A percentile compares a stretch with the other conserved stretches of the same genome.
Conservation (phyloP, 2,797 vertebrate genomes). For the Loris lydekkerianus region DNA sequence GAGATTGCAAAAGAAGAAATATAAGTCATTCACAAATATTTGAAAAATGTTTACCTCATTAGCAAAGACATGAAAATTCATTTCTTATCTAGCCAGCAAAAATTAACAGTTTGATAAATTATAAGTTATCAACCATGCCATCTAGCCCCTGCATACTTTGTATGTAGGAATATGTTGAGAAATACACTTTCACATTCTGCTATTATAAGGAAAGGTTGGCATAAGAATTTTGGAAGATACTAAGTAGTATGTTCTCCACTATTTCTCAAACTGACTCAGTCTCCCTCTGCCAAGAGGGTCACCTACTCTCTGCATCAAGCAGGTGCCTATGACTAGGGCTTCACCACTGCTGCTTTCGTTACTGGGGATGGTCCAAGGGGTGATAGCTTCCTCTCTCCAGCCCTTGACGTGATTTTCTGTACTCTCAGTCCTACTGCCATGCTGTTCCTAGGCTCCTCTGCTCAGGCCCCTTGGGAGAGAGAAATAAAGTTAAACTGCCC, state of each 20-base stretch:
- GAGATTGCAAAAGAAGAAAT: neutral
- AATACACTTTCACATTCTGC: neutral
- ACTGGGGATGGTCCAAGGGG: neutral
- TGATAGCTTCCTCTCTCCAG: neutral
- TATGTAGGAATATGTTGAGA: neutral
- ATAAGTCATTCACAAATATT: neutral
- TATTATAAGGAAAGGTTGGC: neutral
- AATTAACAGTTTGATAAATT: neutral
- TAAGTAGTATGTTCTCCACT: slow-evolving; percentile 55
- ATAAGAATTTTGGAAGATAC: neutral
- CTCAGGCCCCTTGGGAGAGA: neutral
- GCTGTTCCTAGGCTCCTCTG: accelerated
- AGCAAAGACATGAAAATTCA: neutral
- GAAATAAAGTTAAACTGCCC: slow-evolving; percentile 71
- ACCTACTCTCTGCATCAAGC: slow-evolving; percentile 59
- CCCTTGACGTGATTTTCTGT: neutral
- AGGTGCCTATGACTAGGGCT: slow-evolving; percentile 56
- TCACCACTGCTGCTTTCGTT: neutral
- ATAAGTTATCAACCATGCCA: neutral
- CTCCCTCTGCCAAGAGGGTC: slow-evolving; percentile 71
- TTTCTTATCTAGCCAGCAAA: neutral
- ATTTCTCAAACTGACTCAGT: slow-evolving; percentile 81
- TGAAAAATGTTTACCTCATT: neutral
- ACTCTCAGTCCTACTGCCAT: neutral
- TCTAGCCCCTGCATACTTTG: too few species aligned